Conservation (phyloP, 2,113 vertebrate species). For the Camelus bactrianus region DNA sequence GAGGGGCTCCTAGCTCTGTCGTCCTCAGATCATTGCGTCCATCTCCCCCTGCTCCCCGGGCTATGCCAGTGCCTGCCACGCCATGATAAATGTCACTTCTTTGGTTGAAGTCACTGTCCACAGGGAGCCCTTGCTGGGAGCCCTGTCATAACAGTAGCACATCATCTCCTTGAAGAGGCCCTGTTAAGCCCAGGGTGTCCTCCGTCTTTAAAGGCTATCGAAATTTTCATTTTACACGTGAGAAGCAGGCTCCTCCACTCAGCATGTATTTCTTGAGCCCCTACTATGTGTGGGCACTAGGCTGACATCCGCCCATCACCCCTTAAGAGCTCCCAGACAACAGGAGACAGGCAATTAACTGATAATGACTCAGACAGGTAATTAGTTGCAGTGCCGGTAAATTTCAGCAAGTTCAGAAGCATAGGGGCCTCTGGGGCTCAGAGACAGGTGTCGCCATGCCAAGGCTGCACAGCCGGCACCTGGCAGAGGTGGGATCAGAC, state of each 20-base stretch:
- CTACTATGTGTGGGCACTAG: background rate
- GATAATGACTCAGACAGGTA: background rate
- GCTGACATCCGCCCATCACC: background rate
- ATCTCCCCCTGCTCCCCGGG: accelerated
- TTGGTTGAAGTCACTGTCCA: background rate
- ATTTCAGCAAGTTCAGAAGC: background rate
- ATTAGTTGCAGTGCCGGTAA: too few species aligned
- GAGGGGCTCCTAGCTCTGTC: background rate
- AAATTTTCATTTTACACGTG: background rate
- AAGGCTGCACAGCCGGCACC: background rate
- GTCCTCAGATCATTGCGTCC: background rate
- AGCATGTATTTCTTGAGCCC: background rate
- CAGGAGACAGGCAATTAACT: background rate
- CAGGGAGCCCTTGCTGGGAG: background rate
- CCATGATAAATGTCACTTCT: background rate
- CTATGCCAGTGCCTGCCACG: background rate
- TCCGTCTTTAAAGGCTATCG: background rate
- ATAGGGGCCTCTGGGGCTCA: background rate
- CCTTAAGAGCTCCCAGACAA: background rate
- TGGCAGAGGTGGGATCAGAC: background rate
- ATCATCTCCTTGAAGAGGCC: background rate
- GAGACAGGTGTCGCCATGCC: background rate
- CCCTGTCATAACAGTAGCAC: background rate
- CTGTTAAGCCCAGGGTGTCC: background rate
- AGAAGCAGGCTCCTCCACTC: background rate